Evolutionary conservation across 2,113 vertebrate species (phyloP), one percentile per base, ranked within the genome.

Genomic region (Myiopsitta monachus): DNA sequence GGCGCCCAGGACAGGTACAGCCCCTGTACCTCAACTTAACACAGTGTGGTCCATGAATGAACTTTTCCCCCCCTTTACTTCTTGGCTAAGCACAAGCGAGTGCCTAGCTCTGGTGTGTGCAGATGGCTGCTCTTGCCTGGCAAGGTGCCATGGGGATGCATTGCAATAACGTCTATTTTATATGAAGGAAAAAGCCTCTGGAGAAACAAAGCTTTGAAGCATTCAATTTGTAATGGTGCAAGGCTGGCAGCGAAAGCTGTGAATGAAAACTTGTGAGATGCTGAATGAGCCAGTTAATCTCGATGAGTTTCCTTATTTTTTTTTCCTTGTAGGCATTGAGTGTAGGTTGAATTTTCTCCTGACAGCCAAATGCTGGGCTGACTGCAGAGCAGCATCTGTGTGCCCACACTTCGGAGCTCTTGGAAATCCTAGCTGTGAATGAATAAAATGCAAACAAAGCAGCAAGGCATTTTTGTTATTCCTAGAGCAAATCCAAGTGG

Each of bases 261-360:
- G 97, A 96, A 96, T 96, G 93, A 97, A 92, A 97, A 61, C 92
- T 92, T 96, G 81, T 59, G 94, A 95, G 92, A 91, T 43, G 82
- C 51, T 10, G 84, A 73, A 83, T 36, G 89, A 97, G 88, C 66
- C 90, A 69, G 46, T 96, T 95, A 92, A 97, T 97, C 96, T 96
- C 64, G 70, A 95, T 68, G 88, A 23, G 93, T 97, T 97, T 97
- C 88, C 94, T 97, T 88, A 89, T 93, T 92, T 97, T 94, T 93
- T 73, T 98, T 97, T 94, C 87, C 75, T 95, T 44, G 4, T 93
- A 86, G 82, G 83, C 85, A 95, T 39, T 78, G 78, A 94, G 86
- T 85, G 87, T 77, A 92, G 78, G 90, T 46, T 95, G 88, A 94
- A 78, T 97, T 77, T 92, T 91, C 47, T 51, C 82, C 52, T 17